Base-by-base conservation (phyloP, 2,113 vertebrate genomes). In the Oreotrochilus melanogaster region DNA sequence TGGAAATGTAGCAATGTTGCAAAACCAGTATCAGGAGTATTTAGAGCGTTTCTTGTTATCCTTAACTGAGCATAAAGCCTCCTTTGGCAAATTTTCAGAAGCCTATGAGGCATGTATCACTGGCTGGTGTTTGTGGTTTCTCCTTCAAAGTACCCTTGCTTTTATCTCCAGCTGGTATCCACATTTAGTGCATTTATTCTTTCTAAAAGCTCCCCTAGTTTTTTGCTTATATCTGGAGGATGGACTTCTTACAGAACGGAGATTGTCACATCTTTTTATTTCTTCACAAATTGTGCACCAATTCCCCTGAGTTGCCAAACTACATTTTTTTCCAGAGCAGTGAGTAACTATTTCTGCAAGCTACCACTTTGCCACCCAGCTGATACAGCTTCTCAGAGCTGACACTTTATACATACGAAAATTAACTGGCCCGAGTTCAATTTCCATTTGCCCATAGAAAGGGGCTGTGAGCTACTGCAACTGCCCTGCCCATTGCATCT, bases 271-370 rank as follows among this genome's bases (percentile, higher is more conserved):
- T 64, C 9, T 48, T 79, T 88, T 61, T 5, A 57, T 73, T 86
- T 88, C 35, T 83, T 93, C 75, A 28, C 13, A 13, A 47, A 17
- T 31, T 67, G 25, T 3, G 0, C 10, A 33, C 1, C 0, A 1
- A 37, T 33, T 89, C 57, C 65, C 64, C 3, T 51, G 27, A 73
- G 35, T 69, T 73, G 8, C 16, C 23, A 43, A 72, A 30, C 11
- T 17, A 2, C 0, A 0, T 15, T 75, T 76, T 93, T 56, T 56
- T 4, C 69, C 11, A 19, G 27, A 67, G 30, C 66, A 65, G 79
- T 37, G 5, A 51, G 17, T 54, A 74, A 35, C 37, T 71, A 5
- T 53, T 88, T 84, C 61, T 89, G 24, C 43, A 64, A 28, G 25
- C 67, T 78, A 37, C 24, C 7, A 15, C 28, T 82, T 79, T 78